Conservation (phyloP, 2,888 invertebrate species). For the Pyrgus malvae region DNA sequence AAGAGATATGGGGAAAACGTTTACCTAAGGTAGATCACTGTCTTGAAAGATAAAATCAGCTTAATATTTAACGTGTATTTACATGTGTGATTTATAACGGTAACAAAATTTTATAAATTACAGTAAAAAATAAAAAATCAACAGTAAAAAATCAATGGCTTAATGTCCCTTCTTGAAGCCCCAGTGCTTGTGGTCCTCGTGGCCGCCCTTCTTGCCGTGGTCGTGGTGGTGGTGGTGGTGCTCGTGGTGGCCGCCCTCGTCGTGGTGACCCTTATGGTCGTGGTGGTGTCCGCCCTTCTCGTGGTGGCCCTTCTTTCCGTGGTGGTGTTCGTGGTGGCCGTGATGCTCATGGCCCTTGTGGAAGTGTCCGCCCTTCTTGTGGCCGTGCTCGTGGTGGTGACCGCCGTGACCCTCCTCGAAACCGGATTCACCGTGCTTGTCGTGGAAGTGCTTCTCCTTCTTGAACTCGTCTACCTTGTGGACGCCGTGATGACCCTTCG, state of each 20-base stretch:
- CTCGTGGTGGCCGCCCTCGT: constrained; percentile 88
- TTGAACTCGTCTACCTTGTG: constrained; percentile 93
- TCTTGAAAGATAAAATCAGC: no score
- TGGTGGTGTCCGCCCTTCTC: constrained; percentile 90
- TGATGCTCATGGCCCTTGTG: constrained; percentile 90
- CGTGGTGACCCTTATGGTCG: constrained; percentile 90
- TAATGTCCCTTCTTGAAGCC: constrained; percentile 82
- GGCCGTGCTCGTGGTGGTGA: constrained; percentile 88
- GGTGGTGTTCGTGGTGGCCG: constrained; percentile 88
- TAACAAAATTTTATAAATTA: constrained; percentile 20
- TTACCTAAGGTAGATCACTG: no score
- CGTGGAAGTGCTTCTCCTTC: constrained; percentile 93
- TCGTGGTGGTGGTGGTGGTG: constrained; percentile 85
- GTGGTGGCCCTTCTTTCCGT: constrained; percentile 87
- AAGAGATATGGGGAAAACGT: no score
- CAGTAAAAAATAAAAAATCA: constrained; percentile 15
- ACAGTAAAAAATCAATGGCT: constrained; percentile 10
- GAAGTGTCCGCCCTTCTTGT: constrained; percentile 86
- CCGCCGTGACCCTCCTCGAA: constrained; percentile 91
- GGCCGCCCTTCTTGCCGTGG: constrained; percentile 90
- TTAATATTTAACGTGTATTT: constrained; percentile 16
- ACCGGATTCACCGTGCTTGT: constrained; percentile 91
- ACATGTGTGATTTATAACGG: constrained; percentile 28
- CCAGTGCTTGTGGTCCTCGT: constrained; percentile 90
- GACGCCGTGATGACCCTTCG: constrained; percentile 91